phyloP scores from a whole-genome alignment of 2,888 invertebrate genomes.

The Epirrita christyi region DNA sequence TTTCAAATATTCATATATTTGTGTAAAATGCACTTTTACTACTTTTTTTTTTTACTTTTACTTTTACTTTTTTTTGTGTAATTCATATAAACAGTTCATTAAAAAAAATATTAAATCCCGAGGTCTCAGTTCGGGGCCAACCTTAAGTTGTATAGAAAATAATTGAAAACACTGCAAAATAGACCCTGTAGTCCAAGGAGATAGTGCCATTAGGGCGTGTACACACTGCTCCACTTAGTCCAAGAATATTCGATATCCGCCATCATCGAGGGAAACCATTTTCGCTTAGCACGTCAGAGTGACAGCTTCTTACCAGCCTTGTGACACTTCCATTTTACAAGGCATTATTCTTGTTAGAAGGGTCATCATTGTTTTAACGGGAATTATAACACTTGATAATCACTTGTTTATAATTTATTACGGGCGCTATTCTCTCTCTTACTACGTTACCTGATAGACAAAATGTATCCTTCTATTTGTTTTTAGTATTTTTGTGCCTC shows the following conservation, averaged over 20 bases:
- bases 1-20: too few relatives aligned
- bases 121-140: too few relatives aligned
- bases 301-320: constrained; percentile 32
- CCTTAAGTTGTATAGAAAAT: neutral
- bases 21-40: too few relatives aligned
- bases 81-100: too few relatives aligned
- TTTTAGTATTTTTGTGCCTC: too few relatives aligned
- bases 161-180: neutral
- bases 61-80: too few relatives aligned
- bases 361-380: constrained; percentile 11
- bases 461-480: too few relatives aligned
- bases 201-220: constrained; percentile 43
- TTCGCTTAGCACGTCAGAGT: constrained; percentile 42
- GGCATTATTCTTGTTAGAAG: constrained; percentile 15
- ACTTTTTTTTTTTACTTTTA: too few relatives aligned
- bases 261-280: constrained; percentile 46
- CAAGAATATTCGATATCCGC: constrained; percentile 51
- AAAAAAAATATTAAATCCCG: too few relatives aligned
- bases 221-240: constrained; percentile 45
- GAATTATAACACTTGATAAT: constrained; percentile 9
- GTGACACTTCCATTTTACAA: constrained; percentile 27
- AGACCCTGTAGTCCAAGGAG: constrained; percentile 25
- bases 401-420: constrained; percentile 9
- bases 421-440: neutral
- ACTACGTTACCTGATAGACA: too few relatives aligned